Evolutionary conservation across 2,113 vertebrate species (phyloP).

Genomic region (Lycaon pictus): DNA sequence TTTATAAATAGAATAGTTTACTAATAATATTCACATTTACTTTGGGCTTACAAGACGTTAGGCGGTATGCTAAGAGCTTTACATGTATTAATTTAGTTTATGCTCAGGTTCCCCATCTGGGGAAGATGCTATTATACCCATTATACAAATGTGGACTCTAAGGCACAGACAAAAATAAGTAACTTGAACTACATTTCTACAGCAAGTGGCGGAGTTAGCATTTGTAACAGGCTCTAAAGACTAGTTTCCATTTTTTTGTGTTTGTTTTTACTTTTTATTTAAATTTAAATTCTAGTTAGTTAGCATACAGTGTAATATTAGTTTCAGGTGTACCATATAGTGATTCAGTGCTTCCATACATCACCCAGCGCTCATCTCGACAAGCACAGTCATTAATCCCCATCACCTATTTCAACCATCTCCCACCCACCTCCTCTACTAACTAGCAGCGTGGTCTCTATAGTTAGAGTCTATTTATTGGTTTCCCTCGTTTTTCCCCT

Average conservation of each 20-base stretch:
- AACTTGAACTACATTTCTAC: neutral
- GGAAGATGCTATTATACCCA: neutral
- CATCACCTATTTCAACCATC: neutral
- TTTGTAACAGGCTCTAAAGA: neutral
- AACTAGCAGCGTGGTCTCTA: neutral
- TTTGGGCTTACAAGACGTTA: neutral
- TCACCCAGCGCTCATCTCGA: neutral
- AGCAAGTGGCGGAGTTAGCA: neutral
- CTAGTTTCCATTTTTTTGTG: neutral
- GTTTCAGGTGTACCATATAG: neutral
- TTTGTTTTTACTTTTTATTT: neutral
- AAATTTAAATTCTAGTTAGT: neutral
- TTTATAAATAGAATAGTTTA: slow-evolving; percentile 24
- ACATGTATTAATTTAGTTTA: neutral
- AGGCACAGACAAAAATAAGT: neutral
- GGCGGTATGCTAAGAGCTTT: neutral
- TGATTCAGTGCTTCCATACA: neutral
- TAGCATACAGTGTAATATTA: neutral
- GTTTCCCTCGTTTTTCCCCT: neutral
- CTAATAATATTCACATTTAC: neutral
- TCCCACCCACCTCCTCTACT: neutral
- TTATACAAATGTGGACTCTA: neutral
- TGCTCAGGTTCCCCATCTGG: neutral
- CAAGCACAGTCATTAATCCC: neutral
- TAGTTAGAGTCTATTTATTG: neutral